Evolutionary conservation across 2,888 invertebrate species (phyloP).

Genomic region (Campoplex capitator): DNA sequence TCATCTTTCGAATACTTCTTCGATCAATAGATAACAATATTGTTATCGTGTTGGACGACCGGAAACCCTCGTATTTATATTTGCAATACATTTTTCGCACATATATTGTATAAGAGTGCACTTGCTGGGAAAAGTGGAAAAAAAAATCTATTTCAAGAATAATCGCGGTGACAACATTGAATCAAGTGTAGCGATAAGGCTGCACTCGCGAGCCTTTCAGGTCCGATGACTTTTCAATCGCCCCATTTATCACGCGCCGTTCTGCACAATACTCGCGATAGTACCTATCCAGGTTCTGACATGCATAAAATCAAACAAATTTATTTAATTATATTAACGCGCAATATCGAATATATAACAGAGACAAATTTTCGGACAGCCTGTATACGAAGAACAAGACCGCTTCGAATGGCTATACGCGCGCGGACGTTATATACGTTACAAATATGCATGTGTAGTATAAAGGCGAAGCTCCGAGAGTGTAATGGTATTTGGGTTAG

Average conservation of each 20-base stretch:
- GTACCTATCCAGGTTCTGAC: too few species aligned
- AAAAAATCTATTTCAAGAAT: constrained; percentile 28
- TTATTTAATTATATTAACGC: too few species aligned
- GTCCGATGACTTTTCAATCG: background rate
- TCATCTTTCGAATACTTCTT: background rate
- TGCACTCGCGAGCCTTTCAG: background rate
- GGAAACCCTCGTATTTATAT: background rate
- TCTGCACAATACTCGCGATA: background rate
- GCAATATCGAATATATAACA: too few species aligned
- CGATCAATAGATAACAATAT: background rate
- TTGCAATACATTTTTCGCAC: background rate
- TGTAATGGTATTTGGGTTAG: constrained; percentile 78
- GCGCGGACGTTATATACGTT: background rate
- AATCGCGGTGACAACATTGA: constrained; percentile 19
- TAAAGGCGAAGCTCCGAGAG: constrained; percentile 47
- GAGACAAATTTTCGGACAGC: background rate
- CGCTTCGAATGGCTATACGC: too few species aligned
- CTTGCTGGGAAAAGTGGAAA: background rate
- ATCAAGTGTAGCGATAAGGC: too few species aligned
- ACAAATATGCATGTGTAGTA: too few species aligned
- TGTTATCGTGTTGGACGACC: background rate
- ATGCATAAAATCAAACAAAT: too few species aligned
- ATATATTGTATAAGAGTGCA: background rate
- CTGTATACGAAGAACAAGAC: background rate
- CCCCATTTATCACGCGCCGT: background rate